These are phyloP conservation scores for Priocnemis perturbator DNA, from an alignment of 2,888 invertebrate genomes.

Conservation along the genomic window DNA sequence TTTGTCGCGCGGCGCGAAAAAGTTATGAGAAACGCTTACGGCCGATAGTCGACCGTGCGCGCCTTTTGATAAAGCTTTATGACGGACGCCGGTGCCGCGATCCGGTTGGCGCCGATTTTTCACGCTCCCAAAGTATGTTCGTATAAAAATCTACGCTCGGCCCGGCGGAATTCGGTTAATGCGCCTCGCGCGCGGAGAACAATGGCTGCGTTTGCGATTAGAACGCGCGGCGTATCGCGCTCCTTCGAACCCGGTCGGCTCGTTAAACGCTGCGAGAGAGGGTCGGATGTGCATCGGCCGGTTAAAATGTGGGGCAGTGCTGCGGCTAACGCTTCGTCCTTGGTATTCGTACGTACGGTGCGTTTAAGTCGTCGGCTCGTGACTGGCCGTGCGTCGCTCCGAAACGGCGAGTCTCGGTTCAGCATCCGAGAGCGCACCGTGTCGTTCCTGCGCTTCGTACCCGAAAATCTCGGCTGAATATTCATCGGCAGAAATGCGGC, in stretches of 20 bases:
- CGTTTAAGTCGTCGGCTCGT: conserved; percentile 33
- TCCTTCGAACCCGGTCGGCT: conserved; percentile 39
- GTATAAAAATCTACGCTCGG: too few relatives aligned
- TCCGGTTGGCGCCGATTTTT: too few relatives aligned
- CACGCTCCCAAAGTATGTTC: too few relatives aligned
- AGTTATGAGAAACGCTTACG: too few relatives aligned
- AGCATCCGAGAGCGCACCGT: too few relatives aligned
- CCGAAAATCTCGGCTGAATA: neutral
- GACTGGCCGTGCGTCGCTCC: conserved; percentile 37
- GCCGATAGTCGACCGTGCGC: too few relatives aligned
- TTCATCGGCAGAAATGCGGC: neutral
- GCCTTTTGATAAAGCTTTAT: too few relatives aligned
- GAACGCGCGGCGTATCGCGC: conserved; percentile 16
- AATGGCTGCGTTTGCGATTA: neutral
- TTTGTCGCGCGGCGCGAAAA: too few relatives aligned
- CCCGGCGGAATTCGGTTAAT: too few relatives aligned
- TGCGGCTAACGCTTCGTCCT: conserved; percentile 50
- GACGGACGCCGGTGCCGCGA: too few relatives aligned
- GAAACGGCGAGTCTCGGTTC: conserved; percentile 16
- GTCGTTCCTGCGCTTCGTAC: neutral
- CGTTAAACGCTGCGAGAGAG: conserved; percentile 44
- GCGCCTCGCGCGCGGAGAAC: too few relatives aligned
- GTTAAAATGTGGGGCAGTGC: conserved; percentile 55
- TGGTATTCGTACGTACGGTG: conserved; percentile 40
- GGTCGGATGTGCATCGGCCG: conserved; percentile 52